Evolutionary conservation across 1,140 invertebrate genomes (phyloP).

Genomic region (Drosophila lini): DNA sequence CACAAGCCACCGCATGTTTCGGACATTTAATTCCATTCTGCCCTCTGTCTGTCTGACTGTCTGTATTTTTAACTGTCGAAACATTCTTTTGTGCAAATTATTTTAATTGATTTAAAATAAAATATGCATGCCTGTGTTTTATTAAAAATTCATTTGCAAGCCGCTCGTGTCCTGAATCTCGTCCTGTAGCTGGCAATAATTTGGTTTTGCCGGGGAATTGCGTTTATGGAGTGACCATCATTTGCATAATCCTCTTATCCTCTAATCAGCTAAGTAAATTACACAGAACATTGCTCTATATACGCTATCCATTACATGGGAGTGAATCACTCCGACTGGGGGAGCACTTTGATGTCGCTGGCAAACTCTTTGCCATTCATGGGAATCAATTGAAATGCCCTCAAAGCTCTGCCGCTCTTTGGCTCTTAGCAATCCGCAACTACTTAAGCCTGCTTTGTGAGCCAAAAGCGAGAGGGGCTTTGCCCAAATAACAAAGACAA

Average conservation of each 20-base stretch:
- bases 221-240: slow-evolving; percentile 44
- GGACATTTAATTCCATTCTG: slow-evolving; percentile 46
- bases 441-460: slow-evolving; percentile 66
- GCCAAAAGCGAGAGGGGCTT: slow-evolving; percentile 21
- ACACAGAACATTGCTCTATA: slow-evolving; percentile 26
- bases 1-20: slow-evolving; percentile 47
- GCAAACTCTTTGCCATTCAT: slow-evolving; percentile 46
- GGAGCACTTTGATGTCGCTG: slow-evolving; percentile 49
- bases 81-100: slow-evolving; percentile 31
- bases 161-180: slow-evolving; percentile 7
- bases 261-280: slow-evolving; percentile 69
- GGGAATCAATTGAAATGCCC: slow-evolving; percentile 63
- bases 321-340: slow-evolving; percentile 15
- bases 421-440: slow-evolving; percentile 57
- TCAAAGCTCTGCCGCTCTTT: slow-evolving; percentile 34
- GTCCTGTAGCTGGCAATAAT: slow-evolving; percentile 24
- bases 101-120: slow-evolving; percentile 70
- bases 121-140: slow-evolving; percentile 58
- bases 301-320: slow-evolving; percentile 26
- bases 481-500: slow-evolving; percentile 61
- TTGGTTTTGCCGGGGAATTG: slow-evolving; percentile 25
- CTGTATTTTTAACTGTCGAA: slow-evolving; percentile 17
- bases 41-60: slow-evolving; percentile 8
- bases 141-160: slow-evolving; percentile 66
- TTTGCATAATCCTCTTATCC: slow-evolving; percentile 70